Percentiles rank a stretch among this genome's conserved stretches.
These are phyloP conservation scores for Corvus cornix DNA, from an alignment of 2,113 vertebrate species.

Conservation along the genomic window DNA sequence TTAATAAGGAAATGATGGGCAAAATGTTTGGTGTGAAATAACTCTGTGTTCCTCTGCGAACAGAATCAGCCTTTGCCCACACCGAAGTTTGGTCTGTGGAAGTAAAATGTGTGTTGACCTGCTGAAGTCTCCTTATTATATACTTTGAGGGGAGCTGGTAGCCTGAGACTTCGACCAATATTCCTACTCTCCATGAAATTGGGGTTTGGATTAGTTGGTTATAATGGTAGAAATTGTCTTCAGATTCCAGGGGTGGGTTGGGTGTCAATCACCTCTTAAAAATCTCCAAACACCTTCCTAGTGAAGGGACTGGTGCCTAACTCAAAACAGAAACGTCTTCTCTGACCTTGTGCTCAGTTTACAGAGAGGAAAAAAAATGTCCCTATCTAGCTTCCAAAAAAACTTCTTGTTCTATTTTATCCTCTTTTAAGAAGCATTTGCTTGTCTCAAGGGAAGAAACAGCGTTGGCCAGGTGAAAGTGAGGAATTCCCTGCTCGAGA, in stretches of 20 bases:
- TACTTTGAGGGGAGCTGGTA: not conserved
- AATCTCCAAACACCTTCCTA: not conserved
- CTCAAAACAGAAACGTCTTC: not conserved
- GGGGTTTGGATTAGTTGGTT: not conserved
- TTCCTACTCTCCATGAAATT: rapidly evolving
- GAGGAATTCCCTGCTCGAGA: not conserved
- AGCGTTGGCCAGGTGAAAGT: not conserved
- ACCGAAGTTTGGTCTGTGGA: not conserved
- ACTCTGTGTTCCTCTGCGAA: not conserved
- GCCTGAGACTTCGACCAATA: rapidly evolving
- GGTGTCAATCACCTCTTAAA: not conserved
- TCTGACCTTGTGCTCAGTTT: not conserved
- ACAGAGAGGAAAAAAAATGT: not conserved
- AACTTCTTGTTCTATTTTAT: not conserved
- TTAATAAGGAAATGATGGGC: not conserved
- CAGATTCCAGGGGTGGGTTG: not conserved
- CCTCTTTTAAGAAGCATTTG: not conserved
- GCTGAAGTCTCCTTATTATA: not conserved
- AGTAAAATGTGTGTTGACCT: not conserved
- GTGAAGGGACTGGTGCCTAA: not conserved
- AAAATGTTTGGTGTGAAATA: not conserved
- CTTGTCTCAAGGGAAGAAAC: not conserved
- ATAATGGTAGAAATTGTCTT: not conserved
- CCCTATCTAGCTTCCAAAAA: not conserved
- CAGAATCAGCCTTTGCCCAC: not conserved